Percentiles rank a stretch among this genome's conserved stretches.
Conservation (phyloP, 2,113 vertebrate genomes). For the Pachycephala philippinensis region DNA sequence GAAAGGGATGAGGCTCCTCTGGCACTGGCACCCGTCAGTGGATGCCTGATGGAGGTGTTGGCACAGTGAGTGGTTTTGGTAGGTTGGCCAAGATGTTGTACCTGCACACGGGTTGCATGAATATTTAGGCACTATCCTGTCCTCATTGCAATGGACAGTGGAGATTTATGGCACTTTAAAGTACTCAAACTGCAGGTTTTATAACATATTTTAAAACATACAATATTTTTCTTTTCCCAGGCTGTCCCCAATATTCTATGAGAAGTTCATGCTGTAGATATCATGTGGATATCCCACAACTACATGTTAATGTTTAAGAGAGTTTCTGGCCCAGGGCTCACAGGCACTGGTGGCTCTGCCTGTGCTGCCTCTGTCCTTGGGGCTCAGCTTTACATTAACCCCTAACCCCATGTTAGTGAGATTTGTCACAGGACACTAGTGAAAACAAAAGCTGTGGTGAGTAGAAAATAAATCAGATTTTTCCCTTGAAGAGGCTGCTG, state of each 20-base stretch:
- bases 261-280: not conserved
- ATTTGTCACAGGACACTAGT: fast-evolving
- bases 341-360: not conserved
- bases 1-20: not conserved
- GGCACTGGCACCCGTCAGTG: not conserved
- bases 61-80: not conserved
- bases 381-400: not conserved
- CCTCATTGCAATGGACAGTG: fast-evolving
- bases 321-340: not conserved
- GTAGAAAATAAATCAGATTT: not conserved
- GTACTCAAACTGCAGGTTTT: not conserved
- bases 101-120: not conserved
- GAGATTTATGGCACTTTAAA: not conserved
- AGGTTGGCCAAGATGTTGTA: not conserved
- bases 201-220: not conserved
- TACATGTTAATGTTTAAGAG: not conserved
- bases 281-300: not conserved
- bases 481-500: not conserved
- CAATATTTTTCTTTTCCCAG: not conserved
- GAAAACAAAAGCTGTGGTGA: not conserved
- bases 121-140: not conserved
- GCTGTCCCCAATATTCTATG: not conserved
- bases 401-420: not conserved
- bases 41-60: not conserved
- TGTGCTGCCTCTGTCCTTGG: not conserved